Evolutionary conservation across 1,140 invertebrate genomes (phyloP), one percentile per base, ranked within the genome.

Genomic region (Platyura marginata): DNA sequence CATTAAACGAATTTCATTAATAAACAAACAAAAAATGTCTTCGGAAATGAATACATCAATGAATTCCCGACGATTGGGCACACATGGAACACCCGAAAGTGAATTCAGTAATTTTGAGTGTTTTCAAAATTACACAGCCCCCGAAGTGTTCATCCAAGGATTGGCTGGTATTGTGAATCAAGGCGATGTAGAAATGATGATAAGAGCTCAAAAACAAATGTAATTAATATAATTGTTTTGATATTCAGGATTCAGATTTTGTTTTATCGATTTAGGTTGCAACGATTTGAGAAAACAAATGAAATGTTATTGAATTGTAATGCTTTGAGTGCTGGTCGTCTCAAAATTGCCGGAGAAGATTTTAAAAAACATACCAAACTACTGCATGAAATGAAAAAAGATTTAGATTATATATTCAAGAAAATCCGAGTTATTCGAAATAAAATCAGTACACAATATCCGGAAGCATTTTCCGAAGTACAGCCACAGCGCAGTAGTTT

Each of bases 291-390:
- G 54, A 96, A 96, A 56, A 94, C 91, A 2, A 96, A 94, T 57
- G 91, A 95, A 71, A 96, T 95, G 91, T 62, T 96, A 19, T 80
- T 88, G 19, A 95, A 95, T 53, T 94, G 90, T 53, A 95, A 95
- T 62, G 77, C 83, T 3, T 60, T 96, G 3, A 89, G 88, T 3
- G 71, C 80, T 8, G 71, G 75, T 45, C 72, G 90, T 22, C 70
- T 87, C 40, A 83, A 90, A 54, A 75, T 74, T 40, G 83, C 89
- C 19, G 74, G 72, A 8, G 70, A 72, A 19, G 88, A 94, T 50
- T 91, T 95, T 46, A 91, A 89, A 50, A 83, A 83, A 51, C 88
- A 94, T 56, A 90, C 82, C 0, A 73, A 80, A 47, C 63, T 90
- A 13, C 65, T 96, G 0, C 62, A 73, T 1, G 68, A 78, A 21